Evolutionary conservation across 2,797 vertebrate genomes (phyloP), one percentile per base, ranked within the genome.

Genomic region (Xyrichtys novacula): DNA sequence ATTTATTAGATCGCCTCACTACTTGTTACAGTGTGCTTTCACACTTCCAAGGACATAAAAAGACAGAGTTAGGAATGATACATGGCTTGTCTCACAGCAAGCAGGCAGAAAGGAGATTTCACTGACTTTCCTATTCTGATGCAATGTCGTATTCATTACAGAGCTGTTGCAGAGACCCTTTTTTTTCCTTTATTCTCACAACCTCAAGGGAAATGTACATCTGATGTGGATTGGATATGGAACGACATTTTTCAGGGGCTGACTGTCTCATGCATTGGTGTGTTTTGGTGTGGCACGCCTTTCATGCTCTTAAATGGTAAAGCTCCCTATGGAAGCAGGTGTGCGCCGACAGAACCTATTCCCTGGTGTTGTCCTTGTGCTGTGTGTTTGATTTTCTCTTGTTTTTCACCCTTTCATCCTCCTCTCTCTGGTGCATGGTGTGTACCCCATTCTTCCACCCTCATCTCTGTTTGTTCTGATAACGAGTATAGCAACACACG

Each of bases 391-490:
- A 78, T 83, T 84, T 73, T 70, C 61, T 42, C 54, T 74, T 47
- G 49, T 71, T 81, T 81, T 71, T 63, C 6, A 4, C 65, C 53
- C 80, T 88, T 81, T 86, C 71, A 85, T 85, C 80, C 68, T 65
- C 74, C 63, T 38, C 63, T 83, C 72, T 73, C 26, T 62, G 66
- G 64, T 80, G 60, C 74, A 34, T 38, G 46, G 52, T 65, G 75
- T 80, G 77, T 76, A 53, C 55, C 62, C 75, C 56, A 57, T 80
- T 86, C 80, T 80, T 77, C 81, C 78, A 55, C 53, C 62, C 70
- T 78, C 84, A 74, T 85, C 73, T 87, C 84, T 90, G 90, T 87
- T 90, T 88, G 87, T 76, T 87, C 87, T 83, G 88, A 89, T 86
- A 90, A 90, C 65, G 76, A 90, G 88, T 75, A 60, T 7, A 11